Percentiles rank a stretch among this genome's conserved stretches.
These are phyloP conservation scores for Climacteris rufus DNA, from an alignment of 2,113 vertebrate genomes.

Conservation along the genomic window DNA sequence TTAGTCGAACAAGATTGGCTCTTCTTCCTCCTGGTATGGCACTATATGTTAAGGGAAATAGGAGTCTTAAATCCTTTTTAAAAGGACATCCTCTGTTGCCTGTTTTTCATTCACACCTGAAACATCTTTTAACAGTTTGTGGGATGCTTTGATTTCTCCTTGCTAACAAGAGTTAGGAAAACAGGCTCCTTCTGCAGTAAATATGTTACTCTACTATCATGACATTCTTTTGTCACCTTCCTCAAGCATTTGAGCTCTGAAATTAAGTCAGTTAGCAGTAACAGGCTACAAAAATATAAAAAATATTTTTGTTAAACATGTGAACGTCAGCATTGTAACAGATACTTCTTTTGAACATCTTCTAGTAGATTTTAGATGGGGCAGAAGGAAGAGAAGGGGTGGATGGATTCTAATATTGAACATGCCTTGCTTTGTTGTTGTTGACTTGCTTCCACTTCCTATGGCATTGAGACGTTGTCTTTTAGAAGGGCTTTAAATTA, in stretches of 20 bases:
- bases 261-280: background rate
- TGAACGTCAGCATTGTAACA: background rate
- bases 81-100: background rate
- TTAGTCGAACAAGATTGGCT: background rate
- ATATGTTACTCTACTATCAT: background rate
- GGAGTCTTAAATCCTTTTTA: background rate
- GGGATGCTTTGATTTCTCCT: background rate
- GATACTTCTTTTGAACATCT: background rate
- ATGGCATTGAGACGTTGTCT: background rate
- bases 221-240: background rate
- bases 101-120: background rate
- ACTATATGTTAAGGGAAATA: background rate
- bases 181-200: background rate
- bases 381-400: background rate
- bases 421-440: background rate
- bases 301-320: background rate
- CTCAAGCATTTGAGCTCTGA: background rate
- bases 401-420: background rate
- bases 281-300: background rate
- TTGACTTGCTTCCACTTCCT: background rate
- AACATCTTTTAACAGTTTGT: background rate
- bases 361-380: background rate
- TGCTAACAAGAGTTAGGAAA: background rate
- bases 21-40: background rate
- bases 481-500: background rate